These are phyloP conservation scores for Heteromormyrus szaboi DNA, from an alignment of 2,797 vertebrate species.

Conservation along the genomic window DNA sequence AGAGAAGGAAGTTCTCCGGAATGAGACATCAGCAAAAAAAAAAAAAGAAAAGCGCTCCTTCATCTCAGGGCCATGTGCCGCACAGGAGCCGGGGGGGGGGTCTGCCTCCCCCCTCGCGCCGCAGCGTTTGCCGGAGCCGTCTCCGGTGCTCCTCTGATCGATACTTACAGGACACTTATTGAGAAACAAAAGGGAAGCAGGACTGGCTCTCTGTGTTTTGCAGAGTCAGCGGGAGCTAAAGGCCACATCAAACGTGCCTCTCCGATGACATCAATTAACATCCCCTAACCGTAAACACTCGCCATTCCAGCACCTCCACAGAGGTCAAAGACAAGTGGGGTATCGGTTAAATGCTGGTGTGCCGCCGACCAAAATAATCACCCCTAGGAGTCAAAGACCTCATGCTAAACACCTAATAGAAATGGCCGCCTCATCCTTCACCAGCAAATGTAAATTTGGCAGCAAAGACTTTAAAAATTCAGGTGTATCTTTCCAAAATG, in stretches of 20 bases:
- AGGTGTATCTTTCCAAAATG: constrained; percentile 1
- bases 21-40: constrained; percentile 22
- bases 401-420: constrained; percentile 41
- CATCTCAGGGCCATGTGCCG: constrained; percentile 8
- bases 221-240: constrained; percentile 64
- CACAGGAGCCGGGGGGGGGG: not conserved
- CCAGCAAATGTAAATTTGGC: constrained; percentile 60
- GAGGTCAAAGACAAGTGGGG: constrained; percentile 70
- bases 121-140: constrained; percentile 7
- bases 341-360: constrained; percentile 48
- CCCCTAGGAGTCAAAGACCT: constrained; percentile 53
- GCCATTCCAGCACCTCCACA: constrained; percentile 29
- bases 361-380: constrained; percentile 69
- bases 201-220: constrained; percentile 28
- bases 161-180: constrained; percentile 52
- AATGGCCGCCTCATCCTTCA: constrained; percentile 53
- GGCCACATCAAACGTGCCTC: constrained; percentile 57
- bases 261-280: constrained; percentile 27
- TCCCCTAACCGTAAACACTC: constrained; percentile 19
- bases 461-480: constrained; percentile 44
- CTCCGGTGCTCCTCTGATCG: constrained; percentile 52
- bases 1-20: constrained; percentile 33
- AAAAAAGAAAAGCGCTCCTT: not conserved
- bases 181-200: constrained; percentile 21
- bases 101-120: not conserved